Percentiles rank a stretch among this genome's conserved stretches.
Conservation (phyloP, 2,888 invertebrate genomes). For the Drosophila eohydei region DNA sequence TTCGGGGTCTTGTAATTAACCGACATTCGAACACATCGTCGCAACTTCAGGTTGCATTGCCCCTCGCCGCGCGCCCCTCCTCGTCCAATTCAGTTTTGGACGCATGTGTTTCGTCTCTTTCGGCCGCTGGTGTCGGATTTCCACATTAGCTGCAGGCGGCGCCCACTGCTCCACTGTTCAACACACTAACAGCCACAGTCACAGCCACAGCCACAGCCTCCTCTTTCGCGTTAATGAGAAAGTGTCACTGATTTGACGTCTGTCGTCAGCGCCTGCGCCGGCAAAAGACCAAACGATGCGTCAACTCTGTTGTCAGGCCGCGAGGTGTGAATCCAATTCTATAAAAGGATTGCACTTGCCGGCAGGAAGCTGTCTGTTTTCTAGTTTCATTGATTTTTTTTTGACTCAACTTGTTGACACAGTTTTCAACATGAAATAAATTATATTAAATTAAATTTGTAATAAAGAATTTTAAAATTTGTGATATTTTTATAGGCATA, state of each 20-base stretch:
- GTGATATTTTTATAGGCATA: no score
- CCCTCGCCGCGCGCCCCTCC: neutral
- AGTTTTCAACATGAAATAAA: neutral
- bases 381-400: constrained; percentile 28
- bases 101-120: constrained; percentile 63
- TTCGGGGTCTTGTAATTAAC: constrained; percentile 79
- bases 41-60: constrained; percentile 23
- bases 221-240: constrained; percentile 68
- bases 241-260: constrained; percentile 74
- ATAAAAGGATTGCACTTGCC: constrained; percentile 15
- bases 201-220: neutral
- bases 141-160: constrained; percentile 71
- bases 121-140: constrained; percentile 41
- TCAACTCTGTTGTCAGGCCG: constrained; percentile 56
- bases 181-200: constrained; percentile 17
- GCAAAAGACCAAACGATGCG: constrained; percentile 67
- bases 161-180: constrained; percentile 32
- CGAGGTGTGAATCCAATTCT: constrained; percentile 27
- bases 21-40: constrained; percentile 75
- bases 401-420: constrained; percentile 29
- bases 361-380: constrained; percentile 18
- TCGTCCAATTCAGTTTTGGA: constrained; percentile 28
- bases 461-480: neutral
- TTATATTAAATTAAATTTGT: neutral
- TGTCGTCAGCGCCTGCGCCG: constrained; percentile 58